Base-by-base conservation (phyloP, 2,797 vertebrate genomes). In the Siniperca obscura region DNA sequence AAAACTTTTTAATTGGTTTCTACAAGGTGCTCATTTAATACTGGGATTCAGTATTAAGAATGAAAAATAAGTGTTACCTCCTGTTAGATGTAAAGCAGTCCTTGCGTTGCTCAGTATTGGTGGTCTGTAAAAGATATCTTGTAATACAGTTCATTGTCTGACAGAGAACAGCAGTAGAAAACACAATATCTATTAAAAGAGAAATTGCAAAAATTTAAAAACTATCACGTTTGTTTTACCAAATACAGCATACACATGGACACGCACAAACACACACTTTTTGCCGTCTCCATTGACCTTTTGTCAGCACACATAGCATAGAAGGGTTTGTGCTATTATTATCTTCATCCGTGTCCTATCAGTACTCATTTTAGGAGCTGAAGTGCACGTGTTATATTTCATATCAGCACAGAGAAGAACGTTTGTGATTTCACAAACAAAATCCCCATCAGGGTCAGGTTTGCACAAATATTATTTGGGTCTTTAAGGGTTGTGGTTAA, bases 241-340 rank as follows among this genome's bases (percentile, higher is more conserved):
- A 61, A 34, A 46, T 19, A 10, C 4, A n/a, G 5, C 12, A 36
- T 4, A 44, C 21, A 59, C 14, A 46, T 2, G 36, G 17, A 17
- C 12, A 59, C 13, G 53, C 19, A 75, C 12, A 53, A 1, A 70
- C 10, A 62, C 38, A 75, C 16, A 68, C 55, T 12, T 62, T 66
- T 64, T 59, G 12, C 62, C 30, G 68, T 85, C 82, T 76, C 53
- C 60, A 74, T 2, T 89, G 90, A 89, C 87, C 87, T 82, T 89
- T 86, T 85, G 73, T 91, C 80, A 80, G 82, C 60, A 46, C 34
- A 72, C 66, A 61, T 22, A 38, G 66, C 66, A 76, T 11, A 3
- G 22, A 70, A 6, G 22, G 21, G 65, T 64, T 79, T 59, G 62
- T 73, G 72, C 82, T 90, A 88, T 88, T 76, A 86, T 80, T 89